Conservation (phyloP, 2,797 vertebrate species). For the Lates japonicus region DNA sequence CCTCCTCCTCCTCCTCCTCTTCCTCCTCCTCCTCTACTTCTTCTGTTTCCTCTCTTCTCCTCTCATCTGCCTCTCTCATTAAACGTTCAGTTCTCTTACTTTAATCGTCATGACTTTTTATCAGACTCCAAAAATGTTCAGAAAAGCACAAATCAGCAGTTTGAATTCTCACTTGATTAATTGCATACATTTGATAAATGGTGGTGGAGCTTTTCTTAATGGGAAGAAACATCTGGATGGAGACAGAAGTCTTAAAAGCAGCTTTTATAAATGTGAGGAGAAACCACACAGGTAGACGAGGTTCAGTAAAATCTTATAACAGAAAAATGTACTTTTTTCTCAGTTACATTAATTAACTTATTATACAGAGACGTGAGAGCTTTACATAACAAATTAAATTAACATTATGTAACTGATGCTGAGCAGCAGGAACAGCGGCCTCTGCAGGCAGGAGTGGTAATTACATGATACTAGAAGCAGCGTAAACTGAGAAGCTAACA, state of each 20-base stretch:
- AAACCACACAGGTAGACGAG: not conserved
- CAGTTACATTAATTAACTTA: no score
- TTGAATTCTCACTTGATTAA: conserved; percentile 9
- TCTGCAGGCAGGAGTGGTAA: no score
- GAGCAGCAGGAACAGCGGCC: no score
- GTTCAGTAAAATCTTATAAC: no score
- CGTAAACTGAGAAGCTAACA: no score
- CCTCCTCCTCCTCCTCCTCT: not conserved
- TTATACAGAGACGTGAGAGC: no score
- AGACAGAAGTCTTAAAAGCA: not conserved
- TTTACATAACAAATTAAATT: no score
- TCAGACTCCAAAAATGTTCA: not conserved
- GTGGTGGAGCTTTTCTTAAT: not conserved
- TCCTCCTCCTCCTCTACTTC: no score
- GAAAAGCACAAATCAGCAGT: conserved; percentile 32
- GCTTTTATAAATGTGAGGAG: not conserved
- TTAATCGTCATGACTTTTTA: conserved; percentile 6
- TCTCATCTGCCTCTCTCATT: not conserved
- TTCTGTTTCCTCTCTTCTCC: not conserved
- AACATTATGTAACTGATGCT: no score
- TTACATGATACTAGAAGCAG: no score
- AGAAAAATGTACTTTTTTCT: no score
- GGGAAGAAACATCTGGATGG: conserved; percentile 25
- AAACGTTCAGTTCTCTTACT: not conserved
- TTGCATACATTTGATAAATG: conserved; percentile 5